A percentile compares a stretch with the other conserved stretches of the same genome.
Evolutionary conservation across 2,113 vertebrate species (phyloP).

Genomic region (Phrynocephalus versicolor): DNA sequence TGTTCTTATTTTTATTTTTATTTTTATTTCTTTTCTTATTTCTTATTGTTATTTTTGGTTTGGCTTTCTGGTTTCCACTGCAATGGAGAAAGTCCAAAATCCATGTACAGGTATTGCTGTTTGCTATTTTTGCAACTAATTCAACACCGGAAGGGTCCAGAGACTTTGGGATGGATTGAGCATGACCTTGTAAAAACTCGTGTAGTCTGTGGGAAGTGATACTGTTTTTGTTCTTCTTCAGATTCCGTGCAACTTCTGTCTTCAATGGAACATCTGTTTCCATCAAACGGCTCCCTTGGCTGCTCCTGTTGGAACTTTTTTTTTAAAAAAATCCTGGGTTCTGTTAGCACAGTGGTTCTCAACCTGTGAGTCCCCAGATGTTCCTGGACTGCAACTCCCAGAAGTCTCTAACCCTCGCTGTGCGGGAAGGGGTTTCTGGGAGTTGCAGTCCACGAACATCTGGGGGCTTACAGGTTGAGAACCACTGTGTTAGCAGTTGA

Average conservation of each 20-base stretch:
- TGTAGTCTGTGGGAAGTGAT: constrained; percentile 71
- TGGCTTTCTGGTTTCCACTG: constrained; percentile 71
- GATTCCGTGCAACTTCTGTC: constrained; percentile 71
- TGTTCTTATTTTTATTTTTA: constrained; percentile 66
- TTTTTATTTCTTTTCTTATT: constrained; percentile 59
- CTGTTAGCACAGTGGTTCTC: no score
- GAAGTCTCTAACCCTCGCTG: no score
- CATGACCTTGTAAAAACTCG: constrained; percentile 64
- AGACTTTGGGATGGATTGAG: constrained; percentile 66
- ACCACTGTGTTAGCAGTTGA: no score
- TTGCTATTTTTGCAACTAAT: constrained; percentile 63
- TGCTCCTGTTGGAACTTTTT: constrained; percentile 73
- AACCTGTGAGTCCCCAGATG: no score
- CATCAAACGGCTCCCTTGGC: constrained; percentile 75
- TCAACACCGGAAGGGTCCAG: constrained; percentile 64
- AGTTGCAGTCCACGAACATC: no score
- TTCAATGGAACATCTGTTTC: constrained; percentile 72
- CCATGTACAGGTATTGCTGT: constrained; percentile 71
- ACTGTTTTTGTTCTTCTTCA: constrained; percentile 69
- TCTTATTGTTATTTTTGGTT: constrained; percentile 22
- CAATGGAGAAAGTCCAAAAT: constrained; percentile 69
- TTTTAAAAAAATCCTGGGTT: constrained; percentile 72
- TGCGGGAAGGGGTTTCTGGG: no score
- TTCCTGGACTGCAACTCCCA: no score
- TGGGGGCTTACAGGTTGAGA: no score